These are phyloP conservation scores for Drosophila neotestacea DNA, from an alignment of 2,888 invertebrate genomes.

Conservation along the genomic window DNA sequence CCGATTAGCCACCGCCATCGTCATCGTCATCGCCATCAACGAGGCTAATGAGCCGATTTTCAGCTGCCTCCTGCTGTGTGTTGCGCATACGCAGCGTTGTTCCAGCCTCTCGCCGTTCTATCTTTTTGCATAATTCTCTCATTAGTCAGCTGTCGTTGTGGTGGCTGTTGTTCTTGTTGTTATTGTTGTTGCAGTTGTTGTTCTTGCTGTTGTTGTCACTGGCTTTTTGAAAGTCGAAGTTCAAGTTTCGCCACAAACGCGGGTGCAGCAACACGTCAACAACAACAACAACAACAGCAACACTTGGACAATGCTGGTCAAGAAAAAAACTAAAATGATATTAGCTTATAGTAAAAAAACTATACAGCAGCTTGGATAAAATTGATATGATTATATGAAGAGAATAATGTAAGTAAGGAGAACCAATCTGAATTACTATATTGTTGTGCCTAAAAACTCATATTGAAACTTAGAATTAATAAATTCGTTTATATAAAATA, in stretches of 20 bases:
- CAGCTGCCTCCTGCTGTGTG: slow-evolving; percentile 33
- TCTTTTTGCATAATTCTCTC: slow-evolving; percentile 73
- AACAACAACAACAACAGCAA: slow-evolving; percentile 20
- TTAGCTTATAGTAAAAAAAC: slow-evolving; percentile 8
- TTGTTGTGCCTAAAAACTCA: too few species aligned
- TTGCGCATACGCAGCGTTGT: slow-evolving; percentile 61
- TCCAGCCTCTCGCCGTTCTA: slow-evolving; percentile 61
- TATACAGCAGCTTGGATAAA: not conserved
- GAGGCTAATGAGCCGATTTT: slow-evolving; percentile 56
- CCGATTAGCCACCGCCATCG: slow-evolving; percentile 46
- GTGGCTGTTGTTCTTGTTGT: slow-evolving; percentile 17
- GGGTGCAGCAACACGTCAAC: slow-evolving; percentile 63
- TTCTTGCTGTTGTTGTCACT: slow-evolving; percentile 21
- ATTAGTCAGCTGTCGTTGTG: slow-evolving; percentile 67
- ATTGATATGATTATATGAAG: too few species aligned
- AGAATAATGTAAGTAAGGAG: too few species aligned
- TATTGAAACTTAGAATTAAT: too few species aligned
- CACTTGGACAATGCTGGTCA: slow-evolving; percentile 6
- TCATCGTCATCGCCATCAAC: slow-evolving; percentile 20
- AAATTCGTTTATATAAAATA: too few species aligned
- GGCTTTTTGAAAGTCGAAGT: slow-evolving; percentile 74
- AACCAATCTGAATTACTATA: too few species aligned
- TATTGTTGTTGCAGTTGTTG: not conserved
- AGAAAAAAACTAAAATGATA: slow-evolving; percentile 29
- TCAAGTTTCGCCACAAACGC: slow-evolving; percentile 67